phyloP scores from a whole-genome alignment of 2,797 vertebrate species.

The Sebastiscus tertius region DNA sequence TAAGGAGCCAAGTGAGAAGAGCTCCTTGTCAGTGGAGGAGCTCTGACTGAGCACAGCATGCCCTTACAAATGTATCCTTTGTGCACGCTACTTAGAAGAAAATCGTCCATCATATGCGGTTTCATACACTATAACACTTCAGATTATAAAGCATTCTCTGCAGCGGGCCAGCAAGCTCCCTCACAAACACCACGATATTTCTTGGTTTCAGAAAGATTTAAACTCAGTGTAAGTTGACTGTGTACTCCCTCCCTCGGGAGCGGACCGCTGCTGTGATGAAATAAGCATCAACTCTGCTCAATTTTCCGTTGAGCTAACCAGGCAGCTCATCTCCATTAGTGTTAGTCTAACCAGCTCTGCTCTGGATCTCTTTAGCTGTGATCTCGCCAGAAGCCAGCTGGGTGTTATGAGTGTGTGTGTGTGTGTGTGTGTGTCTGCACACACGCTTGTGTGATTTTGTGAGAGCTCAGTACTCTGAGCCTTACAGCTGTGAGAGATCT shows the following conservation, averaged over 20 bases:
- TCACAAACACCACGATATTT: constrained; percentile 25
- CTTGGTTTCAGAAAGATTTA: constrained; percentile 53
- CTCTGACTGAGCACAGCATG: constrained; percentile 60
- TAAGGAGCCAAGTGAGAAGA: constrained; percentile 70
- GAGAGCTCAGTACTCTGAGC: constrained; percentile 72
- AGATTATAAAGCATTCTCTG: constrained; percentile 46
- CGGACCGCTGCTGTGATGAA: constrained; percentile 71
- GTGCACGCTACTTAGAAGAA: constrained; percentile 48
- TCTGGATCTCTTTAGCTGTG: constrained; percentile 75
- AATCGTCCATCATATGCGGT: constrained; percentile 54
- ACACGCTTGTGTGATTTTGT: constrained; percentile 62
- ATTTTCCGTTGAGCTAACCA: constrained; percentile 79
- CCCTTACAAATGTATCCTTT: constrained; percentile 59
- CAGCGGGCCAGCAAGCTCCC: constrained; percentile 13
- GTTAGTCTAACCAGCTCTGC: constrained; percentile 74
- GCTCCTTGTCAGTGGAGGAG: constrained; percentile 56
- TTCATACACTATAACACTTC: constrained; percentile 37
- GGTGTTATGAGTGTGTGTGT: constrained; percentile 46
- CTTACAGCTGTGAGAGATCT: constrained; percentile 79
- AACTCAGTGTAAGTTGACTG: constrained; percentile 61
- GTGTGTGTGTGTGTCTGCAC: constrained; percentile 36
- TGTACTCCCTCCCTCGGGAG: constrained; percentile 47
- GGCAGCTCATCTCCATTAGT: constrained; percentile 81
- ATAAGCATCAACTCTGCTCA: constrained; percentile 75
- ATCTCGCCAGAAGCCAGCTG: constrained; percentile 74